Base-by-base conservation (phyloP, 2,888 invertebrate genomes). In the Pachliopta kotzebuea region DNA sequence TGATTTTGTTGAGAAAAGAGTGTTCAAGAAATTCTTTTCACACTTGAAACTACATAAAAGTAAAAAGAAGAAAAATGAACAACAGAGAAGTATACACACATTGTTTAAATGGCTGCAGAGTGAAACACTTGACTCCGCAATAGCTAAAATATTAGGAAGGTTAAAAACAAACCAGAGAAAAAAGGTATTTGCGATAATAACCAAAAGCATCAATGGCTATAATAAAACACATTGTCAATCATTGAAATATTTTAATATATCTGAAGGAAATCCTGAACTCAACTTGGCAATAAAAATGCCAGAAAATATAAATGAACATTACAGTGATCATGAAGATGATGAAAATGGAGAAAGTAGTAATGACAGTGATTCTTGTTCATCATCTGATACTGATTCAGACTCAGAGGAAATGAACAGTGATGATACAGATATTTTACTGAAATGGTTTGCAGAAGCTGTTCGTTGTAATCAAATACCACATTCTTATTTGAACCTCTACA, bases 41-140 rank as follows among this genome's bases (percentile, higher is more conserved):
- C 93, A 94, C 60, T 78, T 96, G 8, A 94, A 94, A 77, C 73
- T 94, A 49, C 92, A 93, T 11, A 93, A 93, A 73, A 90, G 85
- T 56, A 90, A 86, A 68, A 88, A 85, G 66, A 89, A 84, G 21
- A 91, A 91, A 55, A 94, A 93, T 75, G 92, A 93, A 2, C 94
- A 94, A 67, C 95, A 96, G 75, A 92, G 94, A 68, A 93, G 94
- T 68, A 96, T 98, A 69, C 92, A 94, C 68, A 93, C 94, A 4
- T 89, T 96, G 8, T 92, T 98, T 6, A 90, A 93, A 64, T 98
- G 98, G 97, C 77, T 98, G 2, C 93, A 94, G 72, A 93, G 94
- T 74, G 94, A 96, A 78, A 94, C 93, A 0, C 87, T 95, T 24
- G 94, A 96, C 18, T 91, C 94, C 2, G 97, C 96, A 0, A 84